Evolutionary conservation across 2,113 vertebrate genomes (phyloP), one percentile per base, ranked within the genome.

Genomic region (Tringa solitaria): DNA sequence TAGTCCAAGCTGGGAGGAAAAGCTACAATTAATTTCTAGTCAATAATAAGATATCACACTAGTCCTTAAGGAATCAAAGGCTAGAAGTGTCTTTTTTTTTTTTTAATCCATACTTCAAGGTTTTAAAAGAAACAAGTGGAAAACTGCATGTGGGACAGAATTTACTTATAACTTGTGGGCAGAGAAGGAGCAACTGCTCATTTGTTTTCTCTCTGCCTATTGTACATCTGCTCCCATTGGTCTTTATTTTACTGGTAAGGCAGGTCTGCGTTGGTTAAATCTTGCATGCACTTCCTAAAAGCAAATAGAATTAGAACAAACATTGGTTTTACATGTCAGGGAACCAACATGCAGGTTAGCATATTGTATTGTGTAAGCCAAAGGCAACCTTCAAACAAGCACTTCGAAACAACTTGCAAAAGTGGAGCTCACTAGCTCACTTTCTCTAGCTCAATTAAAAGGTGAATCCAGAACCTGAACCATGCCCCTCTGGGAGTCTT

Each of bases 331-430:
- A 10, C 6, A 14, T 14, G 16, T 39, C 53, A 79, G 33, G 21
- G 14, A 89, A n/a, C 12, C 3, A 2, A 33, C 0, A 0, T 15
- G 16, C 35, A 21, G 1, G 1, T 70, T 41, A 39, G 9, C 0
- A 2, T 46, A n/a, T 63, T 81, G 10, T 23, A 45, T 24, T 48
- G 41, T 3, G 14, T 51, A 76, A 89, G 65, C 32, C 65, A 89
- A 84, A 33, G 63, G 33, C 46, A 85, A 26, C 21, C 39, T 65
- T 60, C 35, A 48, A 86, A 83, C 3, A 53, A 59, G 33, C 8
- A 8, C 16, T 51, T 69, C 45, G 64, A 72, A 80, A 72, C 4
- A 0, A 37, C 35, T 53, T 37, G 21, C 26, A 79, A 73, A 83
- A n/a, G 21, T 48, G 46, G 21, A 48, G 46, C 11, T 48, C 46